Evolutionary conservation across 2,888 invertebrate species (phyloP), one percentile per base, ranked within the genome.

Genomic region (Campoletis raptor): DNA sequence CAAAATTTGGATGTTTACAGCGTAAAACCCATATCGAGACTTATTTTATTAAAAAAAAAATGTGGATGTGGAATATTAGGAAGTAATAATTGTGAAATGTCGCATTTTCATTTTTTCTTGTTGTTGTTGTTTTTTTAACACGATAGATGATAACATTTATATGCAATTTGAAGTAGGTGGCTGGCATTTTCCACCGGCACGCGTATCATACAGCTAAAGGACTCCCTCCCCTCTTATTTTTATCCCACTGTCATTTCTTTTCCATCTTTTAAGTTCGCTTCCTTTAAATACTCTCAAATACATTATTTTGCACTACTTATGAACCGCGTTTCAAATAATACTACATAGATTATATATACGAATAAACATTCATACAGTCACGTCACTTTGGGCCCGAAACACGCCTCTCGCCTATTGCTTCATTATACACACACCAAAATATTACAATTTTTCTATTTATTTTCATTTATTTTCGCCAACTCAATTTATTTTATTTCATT

Each of bases 141-240:
- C 90, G 90, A 92, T 92, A 91, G 90, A 91, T 91, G 90, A 90
- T 92, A 91, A 91, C 91, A 92, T 92, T 92, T 92, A 92, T 92
- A 92, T 92, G 89, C 90, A 91, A 89, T 90, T 91, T 89, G 87
- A 89, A 89, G 87, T 91, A 90, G 89, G 87, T 90, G 86, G 83
- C 69, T 86, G 83, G 67, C 81, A 66, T 64, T 64, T 67, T 81
- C 74, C 72, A 82, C 82, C 82, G 79, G 83, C 82, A 77, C 85
- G 78, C 85, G 78, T 87, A 87, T 87, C 70, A 87, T 87, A 85
- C 85, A 87, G 85, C 87, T 83, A 85, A 64, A 87, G 84, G 76
- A 85, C 74, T 76, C 52, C 45, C 77, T 36, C 72, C 61, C 48
- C 79, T 37, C 64, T 15, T 45, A 24, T 21, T 74, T 84, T 57